Conservation (phyloP, 2,888 invertebrate genomes). For the Petrolisthes cinctipes region DNA sequence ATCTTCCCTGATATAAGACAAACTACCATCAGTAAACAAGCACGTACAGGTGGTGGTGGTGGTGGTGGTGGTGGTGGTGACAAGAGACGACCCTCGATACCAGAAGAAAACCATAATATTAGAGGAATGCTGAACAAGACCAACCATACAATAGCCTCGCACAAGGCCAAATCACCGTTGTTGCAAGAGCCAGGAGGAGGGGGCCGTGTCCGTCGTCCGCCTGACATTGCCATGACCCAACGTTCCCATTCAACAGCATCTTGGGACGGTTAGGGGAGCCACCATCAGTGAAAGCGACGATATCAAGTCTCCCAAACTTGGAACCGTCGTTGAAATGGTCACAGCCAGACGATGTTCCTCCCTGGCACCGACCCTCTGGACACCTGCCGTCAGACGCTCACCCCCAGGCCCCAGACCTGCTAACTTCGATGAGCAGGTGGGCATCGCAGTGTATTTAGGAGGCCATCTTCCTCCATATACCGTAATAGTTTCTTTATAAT, state of each 20-base stretch:
- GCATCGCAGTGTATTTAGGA: no score
- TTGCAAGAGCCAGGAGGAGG: not conserved
- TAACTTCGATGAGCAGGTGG: constrained; percentile 37
- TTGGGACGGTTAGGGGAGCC: not conserved
- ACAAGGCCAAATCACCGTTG: no score
- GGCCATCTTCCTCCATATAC: no score
- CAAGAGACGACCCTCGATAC: no score
- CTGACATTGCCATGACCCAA: not conserved
- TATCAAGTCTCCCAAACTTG: not conserved
- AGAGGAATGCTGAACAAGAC: no score
- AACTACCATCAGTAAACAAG: no score
- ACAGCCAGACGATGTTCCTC: not conserved
- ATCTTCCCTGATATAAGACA: no score
- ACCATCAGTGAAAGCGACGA: not conserved
- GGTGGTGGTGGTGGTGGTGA: no score
- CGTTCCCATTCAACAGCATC: not conserved
- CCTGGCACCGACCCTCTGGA: constrained; percentile 32
- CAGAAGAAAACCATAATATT: no score
- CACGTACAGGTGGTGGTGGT: no score
- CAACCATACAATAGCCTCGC: no score
- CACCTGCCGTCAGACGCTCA: constrained; percentile 26
- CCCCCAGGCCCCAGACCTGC: constrained; percentile 32
- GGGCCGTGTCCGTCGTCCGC: not conserved
- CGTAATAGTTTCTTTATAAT: no score
- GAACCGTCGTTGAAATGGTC: constrained; percentile 19